Evolutionary conservation across 2,797 vertebrate genomes (phyloP).

Genomic region (Hippopotamyrus pictus): DNA sequence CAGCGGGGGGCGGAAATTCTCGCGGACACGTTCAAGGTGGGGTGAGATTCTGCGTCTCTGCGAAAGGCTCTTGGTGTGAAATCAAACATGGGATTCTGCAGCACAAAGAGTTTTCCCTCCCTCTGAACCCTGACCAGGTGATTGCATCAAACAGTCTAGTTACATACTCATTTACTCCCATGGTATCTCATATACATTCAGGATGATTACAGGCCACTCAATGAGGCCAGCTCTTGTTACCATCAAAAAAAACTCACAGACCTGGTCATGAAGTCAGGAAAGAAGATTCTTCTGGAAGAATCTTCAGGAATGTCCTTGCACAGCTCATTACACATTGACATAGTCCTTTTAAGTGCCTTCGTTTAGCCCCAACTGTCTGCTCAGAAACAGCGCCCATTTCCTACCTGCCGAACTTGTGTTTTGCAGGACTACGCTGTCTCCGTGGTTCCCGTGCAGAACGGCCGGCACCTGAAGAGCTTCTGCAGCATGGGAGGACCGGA

Average conservation of each 20-base stretch:
- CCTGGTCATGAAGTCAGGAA: neutral
- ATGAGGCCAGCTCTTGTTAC: neutral
- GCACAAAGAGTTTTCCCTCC: neutral
- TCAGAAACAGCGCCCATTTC: neutral
- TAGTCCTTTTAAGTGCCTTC: neutral
- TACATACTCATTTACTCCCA: neutral
- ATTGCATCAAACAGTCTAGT: neutral
- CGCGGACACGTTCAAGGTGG: slow-evolving; percentile 94
- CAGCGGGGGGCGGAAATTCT: slow-evolving; percentile 96
- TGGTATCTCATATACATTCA: neutral
- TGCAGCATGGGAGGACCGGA: slow-evolving; percentile 98
- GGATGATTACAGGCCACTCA: neutral
- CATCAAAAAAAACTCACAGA: neutral
- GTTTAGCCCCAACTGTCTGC: neutral
- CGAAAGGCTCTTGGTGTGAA: neutral
- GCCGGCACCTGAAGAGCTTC: slow-evolving; percentile 88
- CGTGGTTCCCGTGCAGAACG: slow-evolving; percentile 76
- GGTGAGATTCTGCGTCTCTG: slow-evolving; percentile 25
- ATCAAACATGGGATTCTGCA: slow-evolving; percentile 1
- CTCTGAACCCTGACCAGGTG: neutral
- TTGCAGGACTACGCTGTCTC: slow-evolving; percentile 92
- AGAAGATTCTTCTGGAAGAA: neutral
- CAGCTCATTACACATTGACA: neutral
- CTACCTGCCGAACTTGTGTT: neutral
- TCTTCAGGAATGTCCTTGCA: neutral